phyloP scores from a whole-genome alignment of 2,113 vertebrate genomes.

The Illadopsis cleaveri region DNA sequence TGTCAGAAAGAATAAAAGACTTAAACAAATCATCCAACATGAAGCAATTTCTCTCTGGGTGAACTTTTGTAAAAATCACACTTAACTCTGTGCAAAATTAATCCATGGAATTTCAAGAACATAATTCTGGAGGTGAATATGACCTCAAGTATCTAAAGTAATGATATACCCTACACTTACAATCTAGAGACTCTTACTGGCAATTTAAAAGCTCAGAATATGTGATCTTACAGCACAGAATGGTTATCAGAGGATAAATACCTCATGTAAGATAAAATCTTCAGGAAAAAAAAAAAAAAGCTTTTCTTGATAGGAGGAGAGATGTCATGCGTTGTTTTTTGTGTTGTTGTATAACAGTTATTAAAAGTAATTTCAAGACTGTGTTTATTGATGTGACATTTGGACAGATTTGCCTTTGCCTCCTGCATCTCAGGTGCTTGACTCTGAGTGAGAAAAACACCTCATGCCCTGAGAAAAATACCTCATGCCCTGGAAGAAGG shows the following conservation, averaged over 20 bases:
- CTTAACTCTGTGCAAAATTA: not conserved
- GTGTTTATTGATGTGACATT: not conserved
- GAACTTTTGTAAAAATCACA: constrained; percentile 21
- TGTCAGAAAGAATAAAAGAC: constrained; percentile 1
- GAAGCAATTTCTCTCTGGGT: not conserved
- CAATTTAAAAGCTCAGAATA: not conserved
- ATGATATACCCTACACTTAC: constrained; percentile 24
- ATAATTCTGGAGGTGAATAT: not conserved
- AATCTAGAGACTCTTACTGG: not conserved
- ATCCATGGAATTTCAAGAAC: not conserved
- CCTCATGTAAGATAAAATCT: not conserved
- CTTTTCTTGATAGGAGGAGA: not conserved
- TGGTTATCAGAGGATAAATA: not conserved
- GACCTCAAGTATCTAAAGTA: not conserved
- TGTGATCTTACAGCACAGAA: not conserved
- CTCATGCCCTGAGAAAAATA: not conserved
- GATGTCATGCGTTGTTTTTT: not conserved
- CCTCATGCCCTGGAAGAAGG: not conserved
- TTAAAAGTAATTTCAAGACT: not conserved
- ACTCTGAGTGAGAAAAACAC: not conserved
- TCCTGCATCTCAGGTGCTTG: not conserved
- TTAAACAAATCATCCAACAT: not conserved
- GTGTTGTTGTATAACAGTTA: not conserved
- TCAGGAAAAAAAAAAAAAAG: not conserved
- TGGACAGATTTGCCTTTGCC: not conserved